phyloP scores from a whole-genome alignment of 2,113 vertebrate genomes.

The Onychostoma macrolepis region DNA sequence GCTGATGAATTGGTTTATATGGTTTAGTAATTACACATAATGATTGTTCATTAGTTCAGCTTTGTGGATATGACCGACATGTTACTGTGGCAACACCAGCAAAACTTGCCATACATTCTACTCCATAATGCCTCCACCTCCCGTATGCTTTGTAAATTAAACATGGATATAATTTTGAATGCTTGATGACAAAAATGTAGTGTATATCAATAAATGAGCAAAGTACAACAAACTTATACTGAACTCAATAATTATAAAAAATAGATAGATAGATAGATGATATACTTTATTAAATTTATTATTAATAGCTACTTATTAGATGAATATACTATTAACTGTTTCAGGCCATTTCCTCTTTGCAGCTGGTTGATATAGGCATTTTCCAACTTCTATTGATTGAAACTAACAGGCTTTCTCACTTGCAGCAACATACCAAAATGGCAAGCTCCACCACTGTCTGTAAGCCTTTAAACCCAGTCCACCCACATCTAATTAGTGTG shows the following conservation, averaged over 20 bases:
- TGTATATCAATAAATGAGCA: not conserved
- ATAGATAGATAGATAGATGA: too few relatives aligned
- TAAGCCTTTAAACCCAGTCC: slow-evolving; percentile 22
- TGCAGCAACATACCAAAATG: not conserved
- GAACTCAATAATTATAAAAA: too few relatives aligned
- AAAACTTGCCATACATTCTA: slow-evolving; percentile 32
- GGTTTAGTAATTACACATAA: slow-evolving; percentile 67
- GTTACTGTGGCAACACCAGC: not conserved
- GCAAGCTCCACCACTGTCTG: not conserved
- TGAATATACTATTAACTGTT: not conserved
- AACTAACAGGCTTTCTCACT: slow-evolving; percentile 21
- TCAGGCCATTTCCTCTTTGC: not conserved
- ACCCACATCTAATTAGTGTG: slow-evolving; percentile 8
- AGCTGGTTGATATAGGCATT: not conserved
- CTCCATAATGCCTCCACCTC: slow-evolving; percentile 10
- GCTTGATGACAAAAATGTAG: not conserved
- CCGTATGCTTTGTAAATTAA: not conserved
- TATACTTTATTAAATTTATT: too few relatives aligned
- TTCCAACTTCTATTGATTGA: not conserved
- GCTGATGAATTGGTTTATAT: slow-evolving; percentile 61
- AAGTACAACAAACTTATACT: not conserved
- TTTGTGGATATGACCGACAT: slow-evolving; percentile 52
- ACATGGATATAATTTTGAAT: not conserved
- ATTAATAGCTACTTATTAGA: too few relatives aligned
- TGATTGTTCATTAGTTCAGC: slow-evolving; percentile 64